These are phyloP conservation scores for Drosophila prosaltans DNA, from an alignment of 1,140 invertebrate species.

Conservation along the genomic window DNA sequence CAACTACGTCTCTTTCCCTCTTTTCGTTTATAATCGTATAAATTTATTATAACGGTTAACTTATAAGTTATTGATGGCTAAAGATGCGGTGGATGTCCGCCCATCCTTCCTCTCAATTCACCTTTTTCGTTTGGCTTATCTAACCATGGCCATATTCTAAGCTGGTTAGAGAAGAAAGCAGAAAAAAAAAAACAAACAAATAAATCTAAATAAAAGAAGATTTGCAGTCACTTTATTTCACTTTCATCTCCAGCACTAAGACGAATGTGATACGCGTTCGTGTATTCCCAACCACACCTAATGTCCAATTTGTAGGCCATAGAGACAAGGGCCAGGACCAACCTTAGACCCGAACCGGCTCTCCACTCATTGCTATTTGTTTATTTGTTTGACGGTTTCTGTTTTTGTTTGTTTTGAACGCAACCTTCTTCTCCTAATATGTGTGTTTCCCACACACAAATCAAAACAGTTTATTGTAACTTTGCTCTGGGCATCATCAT, in stretches of 20 bases:
- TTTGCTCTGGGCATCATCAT: slow-evolving; percentile 32
- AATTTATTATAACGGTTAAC: too few species aligned
- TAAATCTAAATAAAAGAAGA: slow-evolving; percentile 1
- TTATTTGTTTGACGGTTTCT: slow-evolving; percentile 37
- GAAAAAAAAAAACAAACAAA: not conserved
- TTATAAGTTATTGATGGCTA: too few species aligned
- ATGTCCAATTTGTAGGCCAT: too few species aligned
- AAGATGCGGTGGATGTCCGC: too few species aligned
- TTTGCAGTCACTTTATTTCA: slow-evolving; percentile 7
- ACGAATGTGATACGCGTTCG: too few species aligned
- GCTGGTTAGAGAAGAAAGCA: not conserved
- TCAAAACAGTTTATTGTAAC: slow-evolving; percentile 70
- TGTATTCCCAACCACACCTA: too few species aligned
- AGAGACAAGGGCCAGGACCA: too few species aligned
- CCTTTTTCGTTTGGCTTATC: not conserved
- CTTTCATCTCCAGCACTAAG: not conserved
- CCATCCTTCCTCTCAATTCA: too few species aligned
- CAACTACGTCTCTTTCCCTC: too few species aligned
- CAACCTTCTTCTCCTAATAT: slow-evolving; percentile 26
- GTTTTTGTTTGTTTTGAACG: slow-evolving; percentile 57
- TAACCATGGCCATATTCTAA: not conserved
- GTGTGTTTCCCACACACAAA: slow-evolving; percentile 59
- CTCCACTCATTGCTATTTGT: slow-evolving; percentile 30
- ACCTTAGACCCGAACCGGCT: too few species aligned
- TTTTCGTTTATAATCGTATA: too few species aligned